These are phyloP conservation scores for Steatocranus sp. DNA, from an alignment of 2,797 vertebrate species.

Conservation along the genomic window DNA sequence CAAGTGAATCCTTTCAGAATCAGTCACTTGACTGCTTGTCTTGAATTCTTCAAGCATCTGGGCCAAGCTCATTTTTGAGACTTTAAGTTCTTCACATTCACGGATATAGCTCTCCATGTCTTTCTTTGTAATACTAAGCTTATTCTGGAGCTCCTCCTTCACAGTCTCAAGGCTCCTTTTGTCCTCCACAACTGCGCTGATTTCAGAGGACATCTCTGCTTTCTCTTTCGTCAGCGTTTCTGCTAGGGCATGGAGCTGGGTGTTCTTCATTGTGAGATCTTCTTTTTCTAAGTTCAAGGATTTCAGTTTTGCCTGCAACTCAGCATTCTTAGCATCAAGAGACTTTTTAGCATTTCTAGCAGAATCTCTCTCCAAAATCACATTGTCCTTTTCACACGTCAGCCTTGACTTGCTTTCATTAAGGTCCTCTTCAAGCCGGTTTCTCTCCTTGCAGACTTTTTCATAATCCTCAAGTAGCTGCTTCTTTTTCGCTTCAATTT, in stretches of 20 bases:
- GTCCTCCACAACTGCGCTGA: slow-evolving; percentile 46
- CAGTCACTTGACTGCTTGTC: slow-evolving; percentile 77
- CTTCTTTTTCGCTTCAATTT: slow-evolving; percentile 59
- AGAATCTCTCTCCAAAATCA: slow-evolving; percentile 59
- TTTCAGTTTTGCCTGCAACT: slow-evolving; percentile 66
- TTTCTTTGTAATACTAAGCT: slow-evolving; percentile 60
- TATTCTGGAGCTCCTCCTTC: slow-evolving; percentile 65
- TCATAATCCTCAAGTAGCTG: slow-evolving; percentile 77
- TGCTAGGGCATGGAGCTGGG: slow-evolving; percentile 52
- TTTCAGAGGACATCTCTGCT: slow-evolving; percentile 40
- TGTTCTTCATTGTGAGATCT: slow-evolving; percentile 68
- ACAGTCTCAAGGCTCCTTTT: slow-evolving; percentile 62
- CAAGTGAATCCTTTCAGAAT: slow-evolving; percentile 79
- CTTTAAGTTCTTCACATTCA: slow-evolving; percentile 76
- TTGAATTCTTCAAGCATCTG: slow-evolving; percentile 83
- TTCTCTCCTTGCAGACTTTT: slow-evolving; percentile 56
- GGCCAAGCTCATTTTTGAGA: slow-evolving; percentile 74
- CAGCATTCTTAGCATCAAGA: slow-evolving; percentile 61
- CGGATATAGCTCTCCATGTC: slow-evolving; percentile 62
- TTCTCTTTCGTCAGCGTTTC: slow-evolving; percentile 68
- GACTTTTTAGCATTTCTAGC: slow-evolving; percentile 62
- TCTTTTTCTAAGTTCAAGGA: slow-evolving; percentile 70
- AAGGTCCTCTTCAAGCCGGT: slow-evolving; percentile 57
- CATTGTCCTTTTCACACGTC: slow-evolving; percentile 48
- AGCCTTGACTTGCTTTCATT: slow-evolving; percentile 51